Base-by-base conservation (phyloP, 64 coral and sea anemone species). In the Stylophora pistillata region DNA sequence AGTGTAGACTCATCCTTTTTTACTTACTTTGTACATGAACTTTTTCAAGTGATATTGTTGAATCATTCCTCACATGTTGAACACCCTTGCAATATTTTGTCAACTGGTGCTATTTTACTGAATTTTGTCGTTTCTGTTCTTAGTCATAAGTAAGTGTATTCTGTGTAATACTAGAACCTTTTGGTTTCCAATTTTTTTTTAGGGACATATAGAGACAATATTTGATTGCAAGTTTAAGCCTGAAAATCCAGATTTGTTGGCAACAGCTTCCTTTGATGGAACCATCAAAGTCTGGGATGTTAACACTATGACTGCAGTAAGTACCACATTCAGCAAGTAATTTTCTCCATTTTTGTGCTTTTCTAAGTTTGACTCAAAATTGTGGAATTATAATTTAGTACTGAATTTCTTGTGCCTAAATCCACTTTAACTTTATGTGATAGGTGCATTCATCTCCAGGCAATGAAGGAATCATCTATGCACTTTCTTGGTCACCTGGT, bases 401-500 rank as follows among this genome's bases (percentile, higher is more conserved):
- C 64, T 68, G 64, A 68, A 47, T 47, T 47, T 0, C 37, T 7
- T 47, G 37, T 47, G 37, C 37, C 37, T 47, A 47, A 47, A 47
- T 47, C 37, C 17, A 64, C 3, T 64, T 17, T 58, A 53, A 72
- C 41, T 90, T 57, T 13, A 30, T 28, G 3, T 23, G 27, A 64
- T 26, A 99, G 97, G 90, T 99, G 14, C 89, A 99, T 75, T 92
- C 90, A 28, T 95, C 97, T 21, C 90, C 93, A 58, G 97, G 97
- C 26, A 99, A 99, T 93, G 97, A 99, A 88, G 97, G 97, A 34
- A 99, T 99, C 53, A 99, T 99, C 70, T 99, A 99, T 68, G 94
- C 97, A 33, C 85, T 99, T 56, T 92, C 93, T 1, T 99, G 97
- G 97, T 81, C 93, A 41, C 97, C 97, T 75, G 97, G 97, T 94